phyloP scores from a whole-genome alignment of 92 coral and sea anemone genomes.

The Epizoanthus stellaris region DNA sequence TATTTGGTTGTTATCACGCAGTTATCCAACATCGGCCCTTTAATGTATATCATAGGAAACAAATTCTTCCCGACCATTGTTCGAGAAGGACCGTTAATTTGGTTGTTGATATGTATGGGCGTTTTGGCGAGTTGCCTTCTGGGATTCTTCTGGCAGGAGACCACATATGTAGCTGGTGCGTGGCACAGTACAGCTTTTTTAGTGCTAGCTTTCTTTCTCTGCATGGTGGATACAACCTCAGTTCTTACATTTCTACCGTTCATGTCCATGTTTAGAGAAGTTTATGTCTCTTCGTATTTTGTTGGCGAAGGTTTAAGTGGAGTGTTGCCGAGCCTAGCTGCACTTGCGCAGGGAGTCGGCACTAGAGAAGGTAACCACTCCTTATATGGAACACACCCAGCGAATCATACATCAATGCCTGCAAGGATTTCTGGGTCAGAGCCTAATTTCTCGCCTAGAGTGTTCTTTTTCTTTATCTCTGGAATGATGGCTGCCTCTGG shows the following conservation, averaged over 20 bases:
- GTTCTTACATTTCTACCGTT: slow-evolving; percentile 89
- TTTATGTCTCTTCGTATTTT: slow-evolving; percentile 85
- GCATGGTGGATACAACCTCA: slow-evolving; percentile 89
- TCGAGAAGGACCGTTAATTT: slow-evolving; percentile 68
- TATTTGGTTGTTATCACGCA: slow-evolving; percentile 85
- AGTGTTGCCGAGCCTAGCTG: slow-evolving; percentile 85
- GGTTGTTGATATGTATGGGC: slow-evolving; percentile 61
- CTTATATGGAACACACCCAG: not conserved
- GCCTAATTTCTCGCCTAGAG: slow-evolving; percentile 80
- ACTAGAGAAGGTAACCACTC: slow-evolving; percentile 33
- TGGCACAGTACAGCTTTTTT: slow-evolving; percentile 81
- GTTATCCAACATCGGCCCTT: slow-evolving; percentile 89
- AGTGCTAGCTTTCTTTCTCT: slow-evolving; percentile 68
- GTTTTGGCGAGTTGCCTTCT: slow-evolving; percentile 64
- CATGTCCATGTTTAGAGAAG: slow-evolving; percentile 74
- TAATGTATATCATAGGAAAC: slow-evolving; percentile 72
- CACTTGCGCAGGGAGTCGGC: slow-evolving; percentile 84
- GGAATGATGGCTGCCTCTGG: slow-evolving; percentile 80
- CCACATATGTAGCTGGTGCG: slow-evolving; percentile 76
- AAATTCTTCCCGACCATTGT: slow-evolving; percentile 70
- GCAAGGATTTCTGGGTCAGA: slow-evolving; percentile 57
- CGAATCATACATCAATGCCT: slow-evolving; percentile 29
- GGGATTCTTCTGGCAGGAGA: slow-evolving; percentile 85
- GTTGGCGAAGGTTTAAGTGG: slow-evolving; percentile 90
- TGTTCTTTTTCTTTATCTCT: slow-evolving; percentile 81